These are phyloP conservation scores for Polydrusus tereticollis DNA, from an alignment of 2,888 invertebrate genomes.

Conservation along the genomic window DNA sequence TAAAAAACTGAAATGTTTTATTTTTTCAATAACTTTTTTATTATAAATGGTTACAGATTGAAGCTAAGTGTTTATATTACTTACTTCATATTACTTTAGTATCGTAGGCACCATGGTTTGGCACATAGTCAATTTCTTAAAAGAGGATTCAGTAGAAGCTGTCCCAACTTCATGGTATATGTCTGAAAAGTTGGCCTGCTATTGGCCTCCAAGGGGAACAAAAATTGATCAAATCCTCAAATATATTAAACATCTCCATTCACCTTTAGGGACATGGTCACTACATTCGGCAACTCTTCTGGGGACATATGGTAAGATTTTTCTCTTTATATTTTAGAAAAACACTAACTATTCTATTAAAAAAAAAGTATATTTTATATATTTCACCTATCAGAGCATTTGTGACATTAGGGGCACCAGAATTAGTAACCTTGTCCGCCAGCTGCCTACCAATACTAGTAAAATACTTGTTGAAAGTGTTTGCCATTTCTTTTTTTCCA, in stretches of 20 bases:
- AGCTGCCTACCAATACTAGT: no score
- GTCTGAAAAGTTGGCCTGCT: not conserved
- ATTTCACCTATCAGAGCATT: not conserved
- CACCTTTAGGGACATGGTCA: not conserved
- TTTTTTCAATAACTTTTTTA: no score
- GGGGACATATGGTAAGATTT: constrained; percentile 27
- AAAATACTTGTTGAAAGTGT: no score
- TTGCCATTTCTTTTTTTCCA: no score
- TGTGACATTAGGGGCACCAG: no score
- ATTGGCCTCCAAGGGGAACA: not conserved
- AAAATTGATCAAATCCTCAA: constrained; percentile 5
- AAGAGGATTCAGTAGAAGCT: constrained; percentile 4
- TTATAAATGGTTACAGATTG: not conserved
- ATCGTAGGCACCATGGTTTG: not conserved
- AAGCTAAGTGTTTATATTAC: not conserved
- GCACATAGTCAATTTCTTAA: not conserved
- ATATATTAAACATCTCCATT: constrained; percentile 5
- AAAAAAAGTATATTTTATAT: not conserved
- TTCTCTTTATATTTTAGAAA: not conserved
- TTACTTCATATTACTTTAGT: not conserved
- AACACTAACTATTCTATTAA: not conserved
- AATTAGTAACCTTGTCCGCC: no score
- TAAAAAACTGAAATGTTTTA: no score
- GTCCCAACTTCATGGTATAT: not conserved
- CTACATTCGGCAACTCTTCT: constrained; percentile 7